Base-by-base conservation (phyloP, 1,140 invertebrate species). In the Magallana ariakensis region DNA sequence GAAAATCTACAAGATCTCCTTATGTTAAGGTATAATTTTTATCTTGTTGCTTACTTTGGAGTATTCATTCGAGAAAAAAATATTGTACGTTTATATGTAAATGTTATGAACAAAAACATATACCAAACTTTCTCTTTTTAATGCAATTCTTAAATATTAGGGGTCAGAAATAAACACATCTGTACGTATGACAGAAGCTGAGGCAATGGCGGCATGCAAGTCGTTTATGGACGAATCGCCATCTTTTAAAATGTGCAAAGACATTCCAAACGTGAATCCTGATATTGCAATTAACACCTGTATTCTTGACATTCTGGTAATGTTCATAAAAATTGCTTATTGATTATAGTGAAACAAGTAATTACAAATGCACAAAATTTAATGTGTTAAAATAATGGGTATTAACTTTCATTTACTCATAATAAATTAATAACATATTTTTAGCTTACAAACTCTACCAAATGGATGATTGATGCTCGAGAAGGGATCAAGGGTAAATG, bases 191-290 rank as follows among this genome's bases (percentile, higher is more conserved):
- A 70, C 66, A 4, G 66, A 70, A 10, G 66, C n/a, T 0, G 66
- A 70, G 13, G 66, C 66, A 8, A 19, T 19, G 5, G 16, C 4
- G 8, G 5, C 4, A 13, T 54, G 46, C 19, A 56, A 3, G 19
- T 15, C 9, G 15, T 81, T 81, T 54, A 81, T 81, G 54, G 54
- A 56, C 5, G 9, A 81, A 54, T 81, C 80, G 19, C 33, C 13
- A 53, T 54, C 54, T 81, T 56, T 81, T 10, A 70, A 81, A 54
- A 15, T 56, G 46, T 56, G 80, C 54, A 81, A 81, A 54, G 80
- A 81, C 0, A 16, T 81, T 81, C 54, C 46, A 55, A 81, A 81
- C 19, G 54, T 81, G 46, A 26, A 81, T 16, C 15, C 54, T 54
- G 54, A 46, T 10, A 56, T 54, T 53, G 54, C 80, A 5, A 54